A percentile compares a stretch with the other conserved stretches of the same genome.
These are phyloP conservation scores for Phyllostomus discolor DNA, from an alignment of 2,113 vertebrate species.

Conservation along the genomic window DNA sequence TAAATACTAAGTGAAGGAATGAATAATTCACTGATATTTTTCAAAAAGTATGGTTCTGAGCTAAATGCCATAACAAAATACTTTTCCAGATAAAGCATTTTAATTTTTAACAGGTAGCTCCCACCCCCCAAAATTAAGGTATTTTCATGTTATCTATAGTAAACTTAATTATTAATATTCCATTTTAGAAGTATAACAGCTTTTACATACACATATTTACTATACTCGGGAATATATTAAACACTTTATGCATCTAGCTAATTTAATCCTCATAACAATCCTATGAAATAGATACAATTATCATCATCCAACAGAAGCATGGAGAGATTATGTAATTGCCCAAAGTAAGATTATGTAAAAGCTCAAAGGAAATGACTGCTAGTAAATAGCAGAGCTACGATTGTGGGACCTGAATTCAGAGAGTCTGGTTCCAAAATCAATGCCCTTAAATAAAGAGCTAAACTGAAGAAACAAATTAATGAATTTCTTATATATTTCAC, in stretches of 20 bases:
- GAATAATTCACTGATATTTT: not conserved
- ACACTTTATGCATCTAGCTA: not conserved
- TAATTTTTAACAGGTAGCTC: not conserved
- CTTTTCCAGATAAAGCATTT: not conserved
- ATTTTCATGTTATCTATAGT: not conserved
- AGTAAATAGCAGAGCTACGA: not conserved
- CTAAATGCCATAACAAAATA: constrained; percentile 10
- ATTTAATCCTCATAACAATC: not conserved
- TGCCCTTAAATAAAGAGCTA: not conserved
- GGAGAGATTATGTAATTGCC: not conserved
- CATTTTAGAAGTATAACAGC: constrained; percentile 25
- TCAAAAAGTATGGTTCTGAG: constrained; percentile 13
- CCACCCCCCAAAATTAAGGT: not conserved
- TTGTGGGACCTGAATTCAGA: not conserved
- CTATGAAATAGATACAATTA: not conserved
- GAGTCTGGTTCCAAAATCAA: not conserved
- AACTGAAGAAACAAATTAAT: not conserved
- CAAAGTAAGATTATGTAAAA: not conserved
- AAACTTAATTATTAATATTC: not conserved
- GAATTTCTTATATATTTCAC: not conserved
- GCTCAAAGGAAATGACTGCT: constrained; percentile 3
- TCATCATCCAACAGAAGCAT: not conserved
- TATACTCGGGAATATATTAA: not conserved
- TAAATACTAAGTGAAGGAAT: not conserved
- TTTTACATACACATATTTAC: not conserved